Percentiles rank a stretch among this genome's conserved stretches.
Conservation (phyloP, 2,888 invertebrate species). For the Stegophylla sp. region DNA sequence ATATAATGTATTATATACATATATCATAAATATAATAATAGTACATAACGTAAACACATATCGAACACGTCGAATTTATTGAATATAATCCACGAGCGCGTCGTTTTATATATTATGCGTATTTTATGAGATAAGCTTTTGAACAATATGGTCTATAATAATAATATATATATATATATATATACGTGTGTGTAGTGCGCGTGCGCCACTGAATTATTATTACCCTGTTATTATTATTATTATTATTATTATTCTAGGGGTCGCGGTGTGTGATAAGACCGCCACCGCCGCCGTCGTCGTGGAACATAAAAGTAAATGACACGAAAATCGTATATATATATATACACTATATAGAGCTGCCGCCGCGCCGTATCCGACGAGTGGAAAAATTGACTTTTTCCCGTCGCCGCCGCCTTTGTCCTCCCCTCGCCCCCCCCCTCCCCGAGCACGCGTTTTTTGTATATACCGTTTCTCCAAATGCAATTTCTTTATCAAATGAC, state of each 20-base stretch:
- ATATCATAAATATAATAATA: conserved; percentile 15
- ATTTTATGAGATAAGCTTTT: conserved; percentile 52
- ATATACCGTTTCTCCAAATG: conserved; percentile 32
- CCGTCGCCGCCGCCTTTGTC: conserved; percentile 44
- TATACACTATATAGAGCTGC: conserved; percentile 1
- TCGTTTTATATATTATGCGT: conserved; percentile 41
- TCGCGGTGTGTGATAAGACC: conserved; percentile 52
- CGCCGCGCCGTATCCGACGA: conserved; percentile 39
- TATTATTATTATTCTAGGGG: conserved; percentile 55
- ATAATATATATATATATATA: neutral
- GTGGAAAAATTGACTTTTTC: conserved; percentile 59
- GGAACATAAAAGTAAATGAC: conserved; percentile 57
- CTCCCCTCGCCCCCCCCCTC: conserved; percentile 30
- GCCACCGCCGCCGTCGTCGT: neutral
- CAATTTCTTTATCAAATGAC: conserved; percentile 59
- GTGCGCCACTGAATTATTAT: conserved; percentile 49
- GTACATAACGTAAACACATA: neutral
- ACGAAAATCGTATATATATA: conserved; percentile 48
- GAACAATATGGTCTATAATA: conserved; percentile 12
- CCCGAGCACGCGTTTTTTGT: neutral
- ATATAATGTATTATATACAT: neutral
- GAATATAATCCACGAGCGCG: conserved; percentile 51
- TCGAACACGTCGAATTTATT: conserved; percentile 49
- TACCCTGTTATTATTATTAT: conserved; percentile 58
- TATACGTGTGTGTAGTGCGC: neutral